Evolutionary conservation across 37 sponge, comb jelly and placozoan genomes (phyloP).

Genomic region (Ianthella basta): DNA sequence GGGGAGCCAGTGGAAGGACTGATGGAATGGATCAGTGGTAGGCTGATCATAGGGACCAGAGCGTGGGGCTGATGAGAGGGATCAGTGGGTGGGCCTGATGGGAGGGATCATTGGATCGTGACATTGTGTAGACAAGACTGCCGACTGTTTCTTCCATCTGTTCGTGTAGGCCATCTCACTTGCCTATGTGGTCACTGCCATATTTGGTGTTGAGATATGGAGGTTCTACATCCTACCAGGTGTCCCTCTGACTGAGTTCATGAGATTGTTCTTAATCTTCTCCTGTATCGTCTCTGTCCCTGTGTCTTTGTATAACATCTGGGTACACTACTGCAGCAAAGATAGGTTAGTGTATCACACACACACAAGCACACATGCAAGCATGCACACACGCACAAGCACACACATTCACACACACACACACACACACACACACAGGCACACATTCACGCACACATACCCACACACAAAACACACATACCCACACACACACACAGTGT

Average conservation of each 20-base stretch:
- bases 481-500: neutral
- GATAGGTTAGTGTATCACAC: conserved; percentile 20
- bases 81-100: too few relatives aligned
- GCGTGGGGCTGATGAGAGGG: too few relatives aligned
- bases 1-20: too few relatives aligned
- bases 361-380: conserved; percentile 25
- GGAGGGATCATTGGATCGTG: too few relatives aligned
- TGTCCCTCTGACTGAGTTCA: neutral
- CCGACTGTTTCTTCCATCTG: too few relatives aligned
- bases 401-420: neutral
- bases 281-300: conserved; percentile 47
- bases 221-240: conserved; percentile 55
- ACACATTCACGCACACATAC: neutral
- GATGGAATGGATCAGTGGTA: too few relatives aligned
- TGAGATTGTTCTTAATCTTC: conserved; percentile 57
- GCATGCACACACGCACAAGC: neutral
- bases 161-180: conserved; percentile 59
- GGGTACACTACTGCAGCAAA: conserved; percentile 28
- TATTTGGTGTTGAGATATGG: conserved; percentile 71
- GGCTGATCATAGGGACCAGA: too few relatives aligned
- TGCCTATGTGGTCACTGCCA: conserved; percentile 62
- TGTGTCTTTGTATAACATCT: conserved; percentile 52
- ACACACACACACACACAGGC: neutral
- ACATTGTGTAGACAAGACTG: too few relatives aligned
- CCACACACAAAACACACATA: too few relatives aligned